phyloP scores from a whole-genome alignment of 2,797 vertebrate species.

The Myoxocephalus aenaeus region DNA sequence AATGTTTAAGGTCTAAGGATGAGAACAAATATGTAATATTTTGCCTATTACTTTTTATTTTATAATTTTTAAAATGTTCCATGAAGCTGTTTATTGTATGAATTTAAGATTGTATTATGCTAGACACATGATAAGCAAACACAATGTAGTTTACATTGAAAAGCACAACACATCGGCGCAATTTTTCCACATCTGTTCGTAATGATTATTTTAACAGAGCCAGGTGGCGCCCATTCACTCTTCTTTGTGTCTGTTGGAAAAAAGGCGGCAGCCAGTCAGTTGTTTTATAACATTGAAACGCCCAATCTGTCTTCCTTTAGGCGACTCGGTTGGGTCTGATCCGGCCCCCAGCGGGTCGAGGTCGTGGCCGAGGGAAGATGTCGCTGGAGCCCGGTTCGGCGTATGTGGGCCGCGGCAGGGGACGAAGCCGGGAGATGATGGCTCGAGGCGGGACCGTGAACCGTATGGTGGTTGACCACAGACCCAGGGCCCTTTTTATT shows the following conservation, averaged over 20 bases:
- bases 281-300: neutral
- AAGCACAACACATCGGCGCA: neutral
- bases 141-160: neutral
- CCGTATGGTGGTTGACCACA: conserved; percentile 96
- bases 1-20: neutral
- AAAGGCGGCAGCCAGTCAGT: neutral
- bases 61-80: neutral
- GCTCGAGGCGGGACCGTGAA: conserved; percentile 84
- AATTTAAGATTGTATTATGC: neutral
- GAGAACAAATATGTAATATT: neutral
- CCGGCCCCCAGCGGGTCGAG: conserved; percentile 83
- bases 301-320: conserved; percentile 69
- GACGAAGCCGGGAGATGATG: conserved; percentile 88
- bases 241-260: neutral
- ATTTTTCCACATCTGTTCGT: conserved; percentile 27
- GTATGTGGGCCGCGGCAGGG: conserved; percentile 84
- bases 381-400: conserved; percentile 86
- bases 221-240: neutral
- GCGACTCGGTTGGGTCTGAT: conserved; percentile 93
- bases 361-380: conserved; percentile 89
- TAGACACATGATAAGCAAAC: neutral
- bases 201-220: conserved; percentile 30
- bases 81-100: neutral
- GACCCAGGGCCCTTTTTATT: conserved; percentile 91
- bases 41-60: neutral